These are phyloP conservation scores for Acanthurus tractus DNA, from an alignment of 2,797 vertebrate genomes.

Conservation along the genomic window DNA sequence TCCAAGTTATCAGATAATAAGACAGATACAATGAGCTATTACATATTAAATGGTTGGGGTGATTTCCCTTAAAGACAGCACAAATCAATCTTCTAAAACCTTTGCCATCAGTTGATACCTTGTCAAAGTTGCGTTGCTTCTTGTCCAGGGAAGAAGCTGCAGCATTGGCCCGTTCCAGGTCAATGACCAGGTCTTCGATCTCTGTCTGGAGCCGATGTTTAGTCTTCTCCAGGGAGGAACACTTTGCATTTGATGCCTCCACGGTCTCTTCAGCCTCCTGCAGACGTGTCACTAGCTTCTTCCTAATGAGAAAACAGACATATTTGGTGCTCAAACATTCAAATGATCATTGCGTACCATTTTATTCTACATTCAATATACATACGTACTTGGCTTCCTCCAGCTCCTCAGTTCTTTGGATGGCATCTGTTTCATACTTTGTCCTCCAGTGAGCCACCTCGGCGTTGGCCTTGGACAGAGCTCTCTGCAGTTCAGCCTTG, in stretches of 20 bases:
- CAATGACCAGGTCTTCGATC: constrained; percentile 92
- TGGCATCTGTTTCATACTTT: constrained; percentile 95
- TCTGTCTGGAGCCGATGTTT: constrained; percentile 95
- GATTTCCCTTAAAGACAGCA: not conserved
- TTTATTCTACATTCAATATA: not conserved
- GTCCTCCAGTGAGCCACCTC: constrained; percentile 97
- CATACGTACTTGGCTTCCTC: constrained; percentile 93
- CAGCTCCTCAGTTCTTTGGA: constrained; percentile 94
- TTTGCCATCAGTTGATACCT: constrained; percentile 65
- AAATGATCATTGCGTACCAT: not conserved
- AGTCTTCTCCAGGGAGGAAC: constrained; percentile 94
- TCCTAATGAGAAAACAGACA: constrained; percentile 78
- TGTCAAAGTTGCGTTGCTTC: constrained; percentile 94
- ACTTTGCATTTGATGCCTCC: constrained; percentile 92
- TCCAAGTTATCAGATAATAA: not conserved
- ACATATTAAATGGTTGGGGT: not conserved
- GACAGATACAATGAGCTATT: not conserved
- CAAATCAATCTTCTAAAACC: not conserved
- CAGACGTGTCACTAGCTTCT: constrained; percentile 91
- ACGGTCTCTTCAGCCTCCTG: constrained; percentile 93
- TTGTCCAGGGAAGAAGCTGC: constrained; percentile 91
- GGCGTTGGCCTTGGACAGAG: constrained; percentile 91
- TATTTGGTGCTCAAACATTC: not conserved
- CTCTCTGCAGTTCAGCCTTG: constrained; percentile 91
- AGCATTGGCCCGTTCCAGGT: constrained; percentile 90